A percentile compares a stretch with the other conserved stretches of the same genome.
phyloP scores from a whole-genome alignment of 2,797 vertebrate genomes.

The Gymnoscopelus braueri region DNA sequence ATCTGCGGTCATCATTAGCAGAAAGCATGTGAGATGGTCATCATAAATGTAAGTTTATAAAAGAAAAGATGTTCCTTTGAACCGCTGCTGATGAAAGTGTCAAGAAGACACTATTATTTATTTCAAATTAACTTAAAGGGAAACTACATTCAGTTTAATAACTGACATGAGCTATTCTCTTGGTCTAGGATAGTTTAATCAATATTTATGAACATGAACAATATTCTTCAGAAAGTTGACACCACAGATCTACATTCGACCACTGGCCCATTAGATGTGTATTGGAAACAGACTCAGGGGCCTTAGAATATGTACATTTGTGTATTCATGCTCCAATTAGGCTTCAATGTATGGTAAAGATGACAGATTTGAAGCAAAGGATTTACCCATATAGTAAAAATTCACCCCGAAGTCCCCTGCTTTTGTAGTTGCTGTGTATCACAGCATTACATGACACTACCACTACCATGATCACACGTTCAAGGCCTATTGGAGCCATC shows the following conservation, averaged over 20 bases:
- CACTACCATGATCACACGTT: no score
- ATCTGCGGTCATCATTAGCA: background rate
- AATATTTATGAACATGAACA: background rate
- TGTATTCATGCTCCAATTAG: no score
- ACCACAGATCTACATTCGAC: background rate
- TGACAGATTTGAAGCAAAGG: no score
- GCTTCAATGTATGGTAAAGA: no score
- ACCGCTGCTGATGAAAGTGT: background rate
- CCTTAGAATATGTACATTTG: no score
- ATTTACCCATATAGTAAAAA: no score
- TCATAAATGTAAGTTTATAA: slow-evolving; percentile 1
- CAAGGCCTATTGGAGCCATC: no score
- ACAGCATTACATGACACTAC: no score
- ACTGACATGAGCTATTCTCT: background rate
- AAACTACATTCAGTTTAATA: background rate
- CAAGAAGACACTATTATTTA: background rate
- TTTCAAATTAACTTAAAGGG: background rate
- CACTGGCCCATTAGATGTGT: background rate
- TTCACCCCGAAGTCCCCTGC: no score
- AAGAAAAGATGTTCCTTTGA: slow-evolving; percentile 2
- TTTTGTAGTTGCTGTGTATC: no score
- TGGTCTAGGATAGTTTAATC: no score
- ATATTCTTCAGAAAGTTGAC: background rate
- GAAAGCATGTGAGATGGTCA: background rate
- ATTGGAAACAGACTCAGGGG: background rate